Conservation (phyloP, 1,140 invertebrate species). For the Achatina immaculata region DNA sequence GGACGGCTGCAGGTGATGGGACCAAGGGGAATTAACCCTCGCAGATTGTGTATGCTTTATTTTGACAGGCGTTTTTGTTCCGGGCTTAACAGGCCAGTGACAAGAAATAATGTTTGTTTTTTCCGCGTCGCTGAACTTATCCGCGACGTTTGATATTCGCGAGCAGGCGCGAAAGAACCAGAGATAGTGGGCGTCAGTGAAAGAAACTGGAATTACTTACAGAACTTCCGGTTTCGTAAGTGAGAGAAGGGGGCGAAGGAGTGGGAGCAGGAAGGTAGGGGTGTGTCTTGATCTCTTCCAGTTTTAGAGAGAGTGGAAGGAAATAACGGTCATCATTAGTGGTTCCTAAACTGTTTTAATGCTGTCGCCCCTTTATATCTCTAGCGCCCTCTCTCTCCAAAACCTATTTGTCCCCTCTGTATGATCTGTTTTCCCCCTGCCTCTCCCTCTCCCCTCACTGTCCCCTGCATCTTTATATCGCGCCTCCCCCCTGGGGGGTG, state of each 20-base stretch:
- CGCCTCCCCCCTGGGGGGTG: too few relatives aligned
- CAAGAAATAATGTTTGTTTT: slow-evolving; percentile 31
- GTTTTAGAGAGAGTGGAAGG: too few relatives aligned
- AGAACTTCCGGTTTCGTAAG: slow-evolving; percentile 5
- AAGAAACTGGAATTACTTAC: not conserved
- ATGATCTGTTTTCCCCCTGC: too few relatives aligned
- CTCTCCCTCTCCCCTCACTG: too few relatives aligned
- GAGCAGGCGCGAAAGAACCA: not conserved
- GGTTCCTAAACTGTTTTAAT: too few relatives aligned
- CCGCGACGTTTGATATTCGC: slow-evolving; percentile 11
- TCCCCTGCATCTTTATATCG: too few relatives aligned
- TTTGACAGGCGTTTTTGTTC: slow-evolving; percentile 18
- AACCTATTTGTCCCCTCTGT: too few relatives aligned
- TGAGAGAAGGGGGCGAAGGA: not conserved
- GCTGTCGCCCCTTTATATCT: too few relatives aligned
- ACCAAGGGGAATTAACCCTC: slow-evolving; percentile 22
- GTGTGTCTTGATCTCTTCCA: not conserved
- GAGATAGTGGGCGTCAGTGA: not conserved
- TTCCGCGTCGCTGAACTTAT: slow-evolving; percentile 1
- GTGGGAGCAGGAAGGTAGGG: not conserved
- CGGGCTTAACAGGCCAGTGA: not conserved
- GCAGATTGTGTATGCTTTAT: slow-evolving; percentile 13
- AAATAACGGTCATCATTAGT: too few relatives aligned
- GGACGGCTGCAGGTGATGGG: not conserved
- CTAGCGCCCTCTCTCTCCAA: too few relatives aligned